phyloP scores from a whole-genome alignment of 2,888 invertebrate genomes.

The Lottia gigantea region DNA sequence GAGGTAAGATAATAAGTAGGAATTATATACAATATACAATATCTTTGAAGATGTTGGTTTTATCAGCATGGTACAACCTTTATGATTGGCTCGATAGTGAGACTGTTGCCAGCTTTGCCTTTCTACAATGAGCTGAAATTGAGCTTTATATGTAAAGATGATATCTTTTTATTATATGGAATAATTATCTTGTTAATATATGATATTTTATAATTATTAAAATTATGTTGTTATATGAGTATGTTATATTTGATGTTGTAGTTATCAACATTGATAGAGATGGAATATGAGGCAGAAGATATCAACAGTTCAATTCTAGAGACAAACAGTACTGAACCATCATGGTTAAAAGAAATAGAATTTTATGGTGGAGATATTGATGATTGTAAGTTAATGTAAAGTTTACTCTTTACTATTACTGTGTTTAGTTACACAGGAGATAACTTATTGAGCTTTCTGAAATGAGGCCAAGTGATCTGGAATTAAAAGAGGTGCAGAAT shows the following conservation, averaged over 20 bases:
- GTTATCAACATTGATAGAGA: conserved; percentile 22
- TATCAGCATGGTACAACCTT: too few relatives aligned
- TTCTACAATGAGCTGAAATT: too few relatives aligned
- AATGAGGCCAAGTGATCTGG: neutral
- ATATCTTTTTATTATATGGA: too few relatives aligned
- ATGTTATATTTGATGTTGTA: neutral
- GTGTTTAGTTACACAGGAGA: too few relatives aligned
- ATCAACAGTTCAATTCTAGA: conserved; percentile 33
- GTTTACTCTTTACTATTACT: too few relatives aligned
- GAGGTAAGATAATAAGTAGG: conserved; percentile 45
- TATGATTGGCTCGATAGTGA: too few relatives aligned
- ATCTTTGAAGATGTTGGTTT: too few relatives aligned
- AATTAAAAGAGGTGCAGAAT: too few relatives aligned
- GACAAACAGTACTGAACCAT: conserved; percentile 42
- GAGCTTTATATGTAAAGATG: too few relatives aligned
- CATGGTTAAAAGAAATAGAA: conserved; percentile 49
- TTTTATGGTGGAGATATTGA: conserved; percentile 24
- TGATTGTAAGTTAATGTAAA: conserved; percentile 24
- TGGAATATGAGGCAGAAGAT: conserved; percentile 23
- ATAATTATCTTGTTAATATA: too few relatives aligned
- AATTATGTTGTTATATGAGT: neutral
- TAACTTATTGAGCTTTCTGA: neutral
- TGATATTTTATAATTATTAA: too few relatives aligned
- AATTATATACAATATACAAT: neutral
- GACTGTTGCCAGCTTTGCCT: too few relatives aligned